phyloP scores from a whole-genome alignment of 2,113 vertebrate genomes.

The Aspiorhynchus laticeps region DNA sequence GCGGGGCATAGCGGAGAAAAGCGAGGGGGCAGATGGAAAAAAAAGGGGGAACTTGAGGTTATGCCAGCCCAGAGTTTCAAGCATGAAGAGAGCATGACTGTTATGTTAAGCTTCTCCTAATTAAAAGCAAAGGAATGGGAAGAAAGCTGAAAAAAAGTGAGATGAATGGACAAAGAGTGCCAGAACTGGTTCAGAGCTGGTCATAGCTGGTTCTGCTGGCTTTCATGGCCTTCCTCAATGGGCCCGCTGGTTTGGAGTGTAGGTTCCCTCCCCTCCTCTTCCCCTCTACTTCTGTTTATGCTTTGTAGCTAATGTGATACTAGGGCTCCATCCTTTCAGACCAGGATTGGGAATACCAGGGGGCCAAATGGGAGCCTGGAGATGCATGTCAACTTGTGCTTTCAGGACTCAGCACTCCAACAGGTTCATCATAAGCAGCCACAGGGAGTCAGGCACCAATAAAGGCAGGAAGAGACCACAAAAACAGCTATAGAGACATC shows the following conservation, averaged over 20 bases:
- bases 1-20: slow-evolving; percentile 41
- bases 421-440: slow-evolving; percentile 61
- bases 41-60: slow-evolving; percentile 50
- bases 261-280: slow-evolving; percentile 57
- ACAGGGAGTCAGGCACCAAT: slow-evolving; percentile 61
- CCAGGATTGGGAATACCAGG: slow-evolving; percentile 51
- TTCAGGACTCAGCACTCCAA: slow-evolving; percentile 61
- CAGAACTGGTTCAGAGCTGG: slow-evolving; percentile 76
- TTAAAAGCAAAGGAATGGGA: slow-evolving; percentile 65
- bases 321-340: slow-evolving; percentile 59
- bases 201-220: slow-evolving; percentile 75
- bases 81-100: slow-evolving; percentile 62
- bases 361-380: slow-evolving; percentile 59
- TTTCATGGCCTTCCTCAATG: slow-evolving; percentile 64
- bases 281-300: slow-evolving; percentile 46
- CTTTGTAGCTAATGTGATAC: slow-evolving; percentile 68
- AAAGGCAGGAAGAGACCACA: slow-evolving; percentile 48
- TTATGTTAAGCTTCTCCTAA: slow-evolving; percentile 67
- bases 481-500: slow-evolving; percentile 66
- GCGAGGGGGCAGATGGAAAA: slow-evolving; percentile 7
- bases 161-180: slow-evolving; percentile 64
- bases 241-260: slow-evolving; percentile 59
- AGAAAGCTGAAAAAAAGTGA: slow-evolving; percentile 68
- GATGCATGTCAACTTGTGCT: slow-evolving; percentile 67
- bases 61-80: slow-evolving; percentile 60